phyloP scores from a whole-genome alignment of 2,113 vertebrate species.

The Forbesichthys agassizii region DNA sequence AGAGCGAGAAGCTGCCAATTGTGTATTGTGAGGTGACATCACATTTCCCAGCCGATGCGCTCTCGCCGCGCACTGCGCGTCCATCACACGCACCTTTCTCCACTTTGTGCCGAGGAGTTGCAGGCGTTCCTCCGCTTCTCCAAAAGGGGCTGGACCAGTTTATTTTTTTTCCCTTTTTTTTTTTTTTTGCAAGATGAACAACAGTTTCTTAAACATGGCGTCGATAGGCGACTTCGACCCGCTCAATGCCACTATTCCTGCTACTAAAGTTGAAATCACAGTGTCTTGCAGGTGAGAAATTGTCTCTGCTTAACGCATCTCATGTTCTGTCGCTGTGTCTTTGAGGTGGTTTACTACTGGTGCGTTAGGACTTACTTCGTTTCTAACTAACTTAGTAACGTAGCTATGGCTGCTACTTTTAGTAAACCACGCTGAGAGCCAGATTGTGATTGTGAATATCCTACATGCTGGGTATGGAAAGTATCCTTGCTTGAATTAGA shows the following conservation, averaged over 20 bases:
- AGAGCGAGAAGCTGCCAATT: background rate
- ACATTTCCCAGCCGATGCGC: conserved; percentile 41
- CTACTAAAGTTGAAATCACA: conserved; percentile 91
- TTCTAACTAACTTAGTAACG: too few relatives aligned
- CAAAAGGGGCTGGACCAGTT: conserved; percentile 44
- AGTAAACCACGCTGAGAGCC: too few relatives aligned
- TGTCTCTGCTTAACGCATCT: background rate
- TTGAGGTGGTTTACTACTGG: too few relatives aligned
- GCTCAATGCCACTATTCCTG: conserved; percentile 84
- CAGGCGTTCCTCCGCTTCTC: conserved; percentile 10
- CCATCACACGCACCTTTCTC: conserved; percentile 41
- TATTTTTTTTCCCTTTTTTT: background rate
- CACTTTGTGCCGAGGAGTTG: conserved; percentile 50
- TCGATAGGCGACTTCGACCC: conserved; percentile 87
- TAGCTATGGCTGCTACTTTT: too few relatives aligned
- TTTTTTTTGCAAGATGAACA: conserved; percentile 61
- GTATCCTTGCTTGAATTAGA: too few relatives aligned
- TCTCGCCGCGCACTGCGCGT: conserved; percentile 19
- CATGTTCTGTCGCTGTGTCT: background rate
- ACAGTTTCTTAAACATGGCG: conserved; percentile 81
- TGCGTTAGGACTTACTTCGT: too few relatives aligned
- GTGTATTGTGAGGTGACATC: conserved; percentile 50
- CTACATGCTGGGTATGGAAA: too few relatives aligned
- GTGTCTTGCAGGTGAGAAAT: conserved; percentile 89
- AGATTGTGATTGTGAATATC: too few relatives aligned